Conservation (phyloP, 2,888 invertebrate species). For the Coenonympha arcania region DNA sequence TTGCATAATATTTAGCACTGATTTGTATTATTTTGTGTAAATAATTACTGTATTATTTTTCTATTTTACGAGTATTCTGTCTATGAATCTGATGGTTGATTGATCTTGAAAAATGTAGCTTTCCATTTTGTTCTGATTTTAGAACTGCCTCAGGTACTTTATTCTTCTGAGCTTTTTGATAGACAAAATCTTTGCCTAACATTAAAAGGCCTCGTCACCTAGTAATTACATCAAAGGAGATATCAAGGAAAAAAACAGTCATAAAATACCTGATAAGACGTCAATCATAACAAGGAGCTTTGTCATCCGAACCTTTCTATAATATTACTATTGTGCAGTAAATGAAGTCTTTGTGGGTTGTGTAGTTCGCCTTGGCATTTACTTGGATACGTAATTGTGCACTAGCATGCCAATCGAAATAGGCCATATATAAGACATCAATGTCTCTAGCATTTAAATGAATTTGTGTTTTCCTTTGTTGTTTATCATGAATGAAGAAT, state of each 20-base stretch:
- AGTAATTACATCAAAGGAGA: background rate
- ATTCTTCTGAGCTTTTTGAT: too few species aligned
- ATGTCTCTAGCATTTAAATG: slow-evolving; percentile 4
- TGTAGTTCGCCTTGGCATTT: slow-evolving; percentile 22
- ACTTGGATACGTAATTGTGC: slow-evolving; percentile 10
- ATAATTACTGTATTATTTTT: too few species aligned
- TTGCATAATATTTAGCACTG: slow-evolving; percentile 4
- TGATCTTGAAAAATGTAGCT: too few species aligned
- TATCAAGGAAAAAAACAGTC: background rate
- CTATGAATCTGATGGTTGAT: background rate
- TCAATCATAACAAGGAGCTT: background rate
- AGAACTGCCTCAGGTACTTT: too few species aligned
- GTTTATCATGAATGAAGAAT: too few species aligned
- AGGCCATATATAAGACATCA: slow-evolving; percentile 7
- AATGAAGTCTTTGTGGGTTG: slow-evolving; percentile 6
- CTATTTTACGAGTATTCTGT: background rate
- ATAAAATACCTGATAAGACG: background rate
- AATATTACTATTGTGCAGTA: slow-evolving; percentile 7
- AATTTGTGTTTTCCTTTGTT: too few species aligned
- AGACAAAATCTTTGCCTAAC: too few species aligned
- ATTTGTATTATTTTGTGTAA: background rate
- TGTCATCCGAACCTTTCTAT: slow-evolving; percentile 16
- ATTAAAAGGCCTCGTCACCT: too few species aligned
- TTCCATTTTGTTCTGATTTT: too few species aligned
- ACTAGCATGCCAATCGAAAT: slow-evolving; percentile 12